These are phyloP conservation scores for Myiozetetes cayanensis DNA, from an alignment of 2,113 vertebrate species.

Conservation along the genomic window DNA sequence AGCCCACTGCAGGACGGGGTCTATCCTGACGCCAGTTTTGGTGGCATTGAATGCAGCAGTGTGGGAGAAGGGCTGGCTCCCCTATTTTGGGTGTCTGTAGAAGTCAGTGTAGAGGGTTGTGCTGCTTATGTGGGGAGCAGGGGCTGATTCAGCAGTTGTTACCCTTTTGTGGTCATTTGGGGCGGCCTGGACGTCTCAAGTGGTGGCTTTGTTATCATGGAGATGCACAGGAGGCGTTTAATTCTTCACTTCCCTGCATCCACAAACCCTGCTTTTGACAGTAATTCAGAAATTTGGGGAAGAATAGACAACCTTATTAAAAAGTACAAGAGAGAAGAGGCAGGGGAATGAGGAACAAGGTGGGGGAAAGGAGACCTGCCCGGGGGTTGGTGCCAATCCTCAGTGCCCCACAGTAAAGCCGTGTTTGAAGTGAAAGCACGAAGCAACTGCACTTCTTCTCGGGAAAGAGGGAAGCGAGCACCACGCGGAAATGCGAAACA, in stretches of 20 bases:
- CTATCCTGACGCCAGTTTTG: not conserved
- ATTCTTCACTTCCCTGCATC: not conserved
- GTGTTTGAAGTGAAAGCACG: not conserved
- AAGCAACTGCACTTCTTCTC: not conserved
- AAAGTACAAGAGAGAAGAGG: not conserved
- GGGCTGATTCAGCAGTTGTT: not conserved
- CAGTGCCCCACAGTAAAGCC: not conserved
- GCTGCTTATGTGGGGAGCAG: not conserved
- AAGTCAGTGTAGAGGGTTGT: not conserved
- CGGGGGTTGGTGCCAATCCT: not conserved
- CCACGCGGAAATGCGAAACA: not conserved
- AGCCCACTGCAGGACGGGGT: not conserved
- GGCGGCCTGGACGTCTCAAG: not conserved
- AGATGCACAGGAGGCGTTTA: not conserved
- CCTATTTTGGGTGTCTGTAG: not conserved
- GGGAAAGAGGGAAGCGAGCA: not conserved
- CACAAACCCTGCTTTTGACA: not conserved
- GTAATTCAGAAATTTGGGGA: not conserved
- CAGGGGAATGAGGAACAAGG: not conserved
- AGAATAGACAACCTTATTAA: not conserved
- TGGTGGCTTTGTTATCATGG: not conserved
- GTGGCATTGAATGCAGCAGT: not conserved
- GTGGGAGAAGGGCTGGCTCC: not conserved
- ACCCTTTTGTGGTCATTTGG: not conserved
- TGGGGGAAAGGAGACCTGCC: not conserved